Conservation (phyloP, 1,140 invertebrate genomes). For the Pseudomyrmex concolor region DNA sequence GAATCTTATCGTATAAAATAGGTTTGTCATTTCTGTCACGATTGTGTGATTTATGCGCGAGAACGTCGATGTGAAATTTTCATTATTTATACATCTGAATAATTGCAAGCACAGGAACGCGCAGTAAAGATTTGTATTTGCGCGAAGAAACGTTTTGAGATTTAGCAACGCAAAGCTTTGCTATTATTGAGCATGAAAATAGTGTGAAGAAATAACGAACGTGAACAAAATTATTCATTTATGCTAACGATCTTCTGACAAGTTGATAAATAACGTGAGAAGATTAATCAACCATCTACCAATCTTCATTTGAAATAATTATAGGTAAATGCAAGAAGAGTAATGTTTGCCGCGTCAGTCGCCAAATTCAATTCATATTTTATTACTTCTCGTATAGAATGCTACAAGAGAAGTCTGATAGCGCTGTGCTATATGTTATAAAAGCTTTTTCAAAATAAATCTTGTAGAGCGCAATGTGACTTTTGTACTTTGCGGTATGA, state of each 20-base stretch:
- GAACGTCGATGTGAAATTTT: too few species aligned
- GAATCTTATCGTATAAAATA: too few species aligned
- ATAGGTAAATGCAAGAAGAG: conserved; percentile 52
- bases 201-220: conserved; percentile 11
- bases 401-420: conserved; percentile 25
- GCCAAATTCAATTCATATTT: conserved; percentile 40
- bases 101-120: neutral
- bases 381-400: neutral
- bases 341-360: conserved; percentile 38
- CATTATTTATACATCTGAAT: neutral
- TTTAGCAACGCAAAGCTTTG: conserved; percentile 3
- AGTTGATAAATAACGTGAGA: conserved; percentile 48
- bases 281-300: conserved; percentile 45
- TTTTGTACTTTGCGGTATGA: neutral
- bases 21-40: too few species aligned
- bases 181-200: conserved; percentile 1
- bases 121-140: neutral
- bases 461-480: too few species aligned
- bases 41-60: too few species aligned
- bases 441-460: conserved; percentile 11
- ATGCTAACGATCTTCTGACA: conserved; percentile 40
- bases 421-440: conserved; percentile 32
- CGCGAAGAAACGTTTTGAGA: conserved; percentile 2
- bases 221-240: conserved; percentile 49
- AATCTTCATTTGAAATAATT: conserved; percentile 60